phyloP scores from a whole-genome alignment of 2,888 invertebrate genomes.

The Dolichopus griseipennis region DNA sequence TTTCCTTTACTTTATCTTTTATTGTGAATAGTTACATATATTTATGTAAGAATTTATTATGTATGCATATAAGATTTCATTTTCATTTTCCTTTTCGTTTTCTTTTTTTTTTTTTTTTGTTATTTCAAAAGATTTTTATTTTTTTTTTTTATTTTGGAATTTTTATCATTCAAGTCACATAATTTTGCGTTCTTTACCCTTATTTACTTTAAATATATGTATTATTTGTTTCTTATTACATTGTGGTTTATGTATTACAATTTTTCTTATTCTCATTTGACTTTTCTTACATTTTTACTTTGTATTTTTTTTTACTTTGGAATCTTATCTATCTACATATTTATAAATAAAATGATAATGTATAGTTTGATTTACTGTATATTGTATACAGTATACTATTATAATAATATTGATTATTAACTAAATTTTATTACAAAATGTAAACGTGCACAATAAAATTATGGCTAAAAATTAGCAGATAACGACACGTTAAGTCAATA shows the following conservation, averaged over 20 bases:
- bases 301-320: too few species aligned
- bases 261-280: background rate
- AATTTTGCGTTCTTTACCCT: background rate
- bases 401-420: background rate
- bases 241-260: background rate
- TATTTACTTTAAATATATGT: too few species aligned
- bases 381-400: background rate
- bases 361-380: background rate
- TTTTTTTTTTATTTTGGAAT: background rate
- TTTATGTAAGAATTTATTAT: too few species aligned
- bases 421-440: conserved; percentile 1
- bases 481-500: conserved; percentile 1
- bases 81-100: too few species aligned
- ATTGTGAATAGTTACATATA: too few species aligned
- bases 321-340: background rate
- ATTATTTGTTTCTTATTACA: background rate
- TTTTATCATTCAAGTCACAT: conserved; percentile 1
- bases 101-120: too few species aligned
- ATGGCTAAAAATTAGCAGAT: conserved; percentile 1
- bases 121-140: too few species aligned
- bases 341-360: background rate
- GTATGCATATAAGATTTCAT: too few species aligned
- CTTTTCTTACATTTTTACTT: background rate
- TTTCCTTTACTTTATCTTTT: too few species aligned
- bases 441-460: background rate